Conservation (phyloP, 2,797 vertebrate species). For the Squalus acanthias region DNA sequence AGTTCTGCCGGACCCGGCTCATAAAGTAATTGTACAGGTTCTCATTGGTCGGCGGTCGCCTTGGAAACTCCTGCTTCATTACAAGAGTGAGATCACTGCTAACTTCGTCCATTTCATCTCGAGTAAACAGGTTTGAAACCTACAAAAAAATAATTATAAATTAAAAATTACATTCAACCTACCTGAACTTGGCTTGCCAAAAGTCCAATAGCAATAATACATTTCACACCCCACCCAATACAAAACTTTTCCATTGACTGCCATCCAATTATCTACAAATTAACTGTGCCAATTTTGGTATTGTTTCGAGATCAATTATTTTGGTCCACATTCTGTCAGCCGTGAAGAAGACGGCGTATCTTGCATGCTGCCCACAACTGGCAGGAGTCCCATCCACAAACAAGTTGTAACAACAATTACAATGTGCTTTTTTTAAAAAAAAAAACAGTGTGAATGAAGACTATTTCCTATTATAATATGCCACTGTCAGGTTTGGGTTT, state of each 20-base stretch:
- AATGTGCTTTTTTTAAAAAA: too few species aligned
- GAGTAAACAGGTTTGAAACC: slow-evolving; percentile 88
- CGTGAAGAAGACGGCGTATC: too few species aligned
- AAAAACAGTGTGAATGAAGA: neutral
- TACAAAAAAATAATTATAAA: slow-evolving; percentile 48
- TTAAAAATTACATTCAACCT: neutral
- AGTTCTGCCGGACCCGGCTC: slow-evolving; percentile 75
- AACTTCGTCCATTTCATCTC: slow-evolving; percentile 89
- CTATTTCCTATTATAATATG: neutral
- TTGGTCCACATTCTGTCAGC: too few species aligned
- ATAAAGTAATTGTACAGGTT: slow-evolving; percentile 86
- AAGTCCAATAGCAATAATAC: neutral
- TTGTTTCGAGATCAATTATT: too few species aligned
- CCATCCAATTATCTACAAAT: neutral
- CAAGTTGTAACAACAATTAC: too few species aligned
- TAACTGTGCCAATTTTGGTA: too few species aligned
- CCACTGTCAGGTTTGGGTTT: neutral
- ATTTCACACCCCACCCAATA: neutral
- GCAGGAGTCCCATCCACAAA: too few species aligned
- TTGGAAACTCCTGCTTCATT: slow-evolving; percentile 80
- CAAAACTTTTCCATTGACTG: neutral
- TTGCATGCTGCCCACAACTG: too few species aligned
- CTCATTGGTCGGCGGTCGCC: slow-evolving; percentile 72
- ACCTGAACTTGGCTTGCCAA: neutral
- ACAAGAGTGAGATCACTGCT: slow-evolving; percentile 69